These are phyloP conservation scores for Agrotis segetum DNA, from an alignment of 2,888 invertebrate species.

Conservation along the genomic window DNA sequence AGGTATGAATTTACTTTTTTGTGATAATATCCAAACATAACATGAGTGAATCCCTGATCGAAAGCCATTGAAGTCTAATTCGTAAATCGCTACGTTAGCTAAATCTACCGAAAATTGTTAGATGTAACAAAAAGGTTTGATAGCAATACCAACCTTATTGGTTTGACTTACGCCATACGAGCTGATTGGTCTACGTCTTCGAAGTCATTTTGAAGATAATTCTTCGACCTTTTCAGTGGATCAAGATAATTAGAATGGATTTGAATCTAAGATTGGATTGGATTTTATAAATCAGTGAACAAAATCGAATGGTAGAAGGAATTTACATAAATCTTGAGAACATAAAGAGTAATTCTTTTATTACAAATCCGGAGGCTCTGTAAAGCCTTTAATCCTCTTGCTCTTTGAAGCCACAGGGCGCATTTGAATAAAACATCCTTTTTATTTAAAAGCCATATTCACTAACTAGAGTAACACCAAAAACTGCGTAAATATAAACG, in stretches of 20 bases:
- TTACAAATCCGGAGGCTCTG: not conserved
- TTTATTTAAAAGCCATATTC: not conserved
- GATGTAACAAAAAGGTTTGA: conserved; percentile 9
- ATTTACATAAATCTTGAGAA: not conserved
- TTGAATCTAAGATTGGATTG: conserved; percentile 25
- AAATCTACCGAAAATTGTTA: conserved; percentile 9
- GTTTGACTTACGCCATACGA: conserved; percentile 3
- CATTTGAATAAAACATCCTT: not conserved
- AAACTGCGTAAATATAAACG: not conserved
- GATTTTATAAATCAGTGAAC: conserved; percentile 22
- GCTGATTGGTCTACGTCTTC: conserved; percentile 20
- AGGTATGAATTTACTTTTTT: not conserved
- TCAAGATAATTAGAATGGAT: conserved; percentile 20
- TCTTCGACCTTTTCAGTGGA: conserved; percentile 24
- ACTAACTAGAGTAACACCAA: not conserved
- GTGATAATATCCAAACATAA: not conserved
- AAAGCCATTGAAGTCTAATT: conserved; percentile 20
- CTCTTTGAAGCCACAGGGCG: not conserved
- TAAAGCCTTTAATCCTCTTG: too few species aligned
- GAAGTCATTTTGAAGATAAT: conserved; percentile 24
- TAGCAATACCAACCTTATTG: not conserved
- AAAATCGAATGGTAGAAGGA: conserved; percentile 14
- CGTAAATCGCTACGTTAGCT: conserved; percentile 27
- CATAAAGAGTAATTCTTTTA: not conserved
- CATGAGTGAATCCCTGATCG: not conserved